These are phyloP conservation scores for Drosophila triauraria DNA, from an alignment of 1,140 invertebrate species.

Conservation along the genomic window DNA sequence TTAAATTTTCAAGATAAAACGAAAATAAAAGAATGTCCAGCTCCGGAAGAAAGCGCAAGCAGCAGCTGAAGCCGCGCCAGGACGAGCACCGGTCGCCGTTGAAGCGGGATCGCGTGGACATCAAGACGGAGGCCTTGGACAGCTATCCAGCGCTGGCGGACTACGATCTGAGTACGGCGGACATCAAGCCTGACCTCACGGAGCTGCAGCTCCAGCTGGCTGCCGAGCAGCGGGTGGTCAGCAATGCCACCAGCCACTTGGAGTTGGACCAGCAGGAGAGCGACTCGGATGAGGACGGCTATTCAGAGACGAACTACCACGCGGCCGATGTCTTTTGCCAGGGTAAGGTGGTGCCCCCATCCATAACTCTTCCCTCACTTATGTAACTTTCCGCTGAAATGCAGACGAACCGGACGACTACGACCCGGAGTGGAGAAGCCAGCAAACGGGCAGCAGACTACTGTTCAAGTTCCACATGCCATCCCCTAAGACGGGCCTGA, in stretches of 20 bases:
- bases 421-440: conserved; percentile 60
- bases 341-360: conserved; percentile 41
- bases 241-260: not conserved
- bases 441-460: conserved; percentile 40
- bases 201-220: conserved; percentile 63
- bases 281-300: conserved; percentile 73
- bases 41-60: conserved; percentile 68
- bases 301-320: conserved; percentile 60
- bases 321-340: conserved; percentile 57
- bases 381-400: not conserved
- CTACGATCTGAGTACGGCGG: conserved; percentile 55
- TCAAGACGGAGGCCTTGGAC: conserved; percentile 38
- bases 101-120: conserved; percentile 57
- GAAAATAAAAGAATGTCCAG: conserved; percentile 48
- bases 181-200: conserved; percentile 68
- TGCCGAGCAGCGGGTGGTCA: conserved; percentile 15
- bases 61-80: conserved; percentile 64
- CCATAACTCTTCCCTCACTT: conserved; percentile 5
- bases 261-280: conserved; percentile 64
- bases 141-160: conserved; percentile 61
- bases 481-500: conserved; percentile 39
- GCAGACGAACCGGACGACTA: conserved; percentile 60
- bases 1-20: conserved; percentile 4
- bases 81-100: conserved; percentile 65
- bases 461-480: conserved; percentile 57